Conservation (phyloP, 30 jellyfish, hydroid and myxozoan species). For the Aurelia sp. region DNA sequence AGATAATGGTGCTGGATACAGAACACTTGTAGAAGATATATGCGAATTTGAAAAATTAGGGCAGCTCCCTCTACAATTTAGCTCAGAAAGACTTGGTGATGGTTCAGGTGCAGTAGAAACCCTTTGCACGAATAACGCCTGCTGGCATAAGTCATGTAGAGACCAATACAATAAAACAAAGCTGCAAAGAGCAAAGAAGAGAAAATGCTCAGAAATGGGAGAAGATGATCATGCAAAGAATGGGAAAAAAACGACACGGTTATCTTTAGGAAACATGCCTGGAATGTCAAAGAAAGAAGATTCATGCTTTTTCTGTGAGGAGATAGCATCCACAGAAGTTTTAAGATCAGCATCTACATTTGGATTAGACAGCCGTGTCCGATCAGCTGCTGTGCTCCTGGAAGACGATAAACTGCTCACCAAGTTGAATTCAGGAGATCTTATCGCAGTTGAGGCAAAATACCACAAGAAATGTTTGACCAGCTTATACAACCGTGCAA, state of each 20-base stretch:
- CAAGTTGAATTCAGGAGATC: constrained; percentile 28
- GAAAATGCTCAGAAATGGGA: constrained; percentile 33
- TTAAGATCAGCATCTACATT: constrained; percentile 40
- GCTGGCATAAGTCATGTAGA: no score
- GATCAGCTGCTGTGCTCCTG: no score
- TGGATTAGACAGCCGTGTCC: no score
- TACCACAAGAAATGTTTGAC: constrained; percentile 33
- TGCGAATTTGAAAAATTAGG: no score
- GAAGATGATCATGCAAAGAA: constrained; percentile 3
- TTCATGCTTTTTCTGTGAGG: constrained; percentile 36
- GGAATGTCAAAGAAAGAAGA: constrained; percentile 43
- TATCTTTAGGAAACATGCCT: constrained; percentile 40
- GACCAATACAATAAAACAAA: constrained; percentile 38
- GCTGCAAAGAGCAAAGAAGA: constrained; percentile 35
- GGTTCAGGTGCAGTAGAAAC: no score
- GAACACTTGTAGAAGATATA: constrained; percentile 27
- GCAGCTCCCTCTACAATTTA: no score
- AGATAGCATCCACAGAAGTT: constrained; percentile 5
- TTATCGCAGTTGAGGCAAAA: constrained; percentile 28
- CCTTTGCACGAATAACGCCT: no score
- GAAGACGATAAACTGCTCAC: no score
- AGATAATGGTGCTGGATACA: constrained; percentile 43
- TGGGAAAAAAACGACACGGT: constrained; percentile 43
- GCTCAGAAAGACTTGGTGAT: no score
- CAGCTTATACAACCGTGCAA: constrained; percentile 22